Evolutionary conservation across 1,140 invertebrate genomes (phyloP).

Genomic region (Pectinophora gossypiella): DNA sequence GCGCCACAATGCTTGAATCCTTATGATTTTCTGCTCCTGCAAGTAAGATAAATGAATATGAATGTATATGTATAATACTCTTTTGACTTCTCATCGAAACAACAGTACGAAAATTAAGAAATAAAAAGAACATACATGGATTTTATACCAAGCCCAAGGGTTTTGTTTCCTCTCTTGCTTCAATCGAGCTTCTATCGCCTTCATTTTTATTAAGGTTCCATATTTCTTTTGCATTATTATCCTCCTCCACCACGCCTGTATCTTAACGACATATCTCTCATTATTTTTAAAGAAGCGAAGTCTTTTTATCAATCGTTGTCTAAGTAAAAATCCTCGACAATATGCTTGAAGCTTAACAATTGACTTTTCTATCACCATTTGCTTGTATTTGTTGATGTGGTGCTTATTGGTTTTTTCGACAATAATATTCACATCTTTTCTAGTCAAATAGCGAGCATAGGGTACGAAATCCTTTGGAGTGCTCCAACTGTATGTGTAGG

Average conservation of each 20-base stretch:
- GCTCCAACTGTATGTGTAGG: constrained; percentile 67
- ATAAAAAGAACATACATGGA: constrained; percentile 52
- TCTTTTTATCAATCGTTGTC: constrained; percentile 73
- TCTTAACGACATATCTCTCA: constrained; percentile 74
- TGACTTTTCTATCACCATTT: constrained; percentile 44
- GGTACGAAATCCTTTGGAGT: constrained; percentile 70
- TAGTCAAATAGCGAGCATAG: constrained; percentile 59
- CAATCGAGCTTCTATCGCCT: constrained; percentile 52
- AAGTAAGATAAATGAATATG: constrained; percentile 20
- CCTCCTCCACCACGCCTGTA: constrained; percentile 83
- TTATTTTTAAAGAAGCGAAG: constrained; percentile 74
- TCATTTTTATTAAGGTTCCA: constrained; percentile 62
- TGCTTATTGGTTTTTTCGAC: constrained; percentile 69
- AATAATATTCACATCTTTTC: constrained; percentile 57
- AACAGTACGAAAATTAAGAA: constrained; percentile 1
- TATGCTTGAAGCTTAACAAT: constrained; percentile 78
- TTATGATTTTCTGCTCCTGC: constrained; percentile 78
- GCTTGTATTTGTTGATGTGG: constrained; percentile 54
- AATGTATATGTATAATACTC: background rate
- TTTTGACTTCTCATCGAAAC: background rate
- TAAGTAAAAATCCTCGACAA: constrained; percentile 78
- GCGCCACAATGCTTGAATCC: constrained; percentile 82
- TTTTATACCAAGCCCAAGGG: constrained; percentile 69
- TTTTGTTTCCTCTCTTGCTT: constrained; percentile 55
- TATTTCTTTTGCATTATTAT: constrained; percentile 73